Base-by-base conservation (phyloP, 2,888 invertebrate genomes). In the Tromatobia lineatoria region DNA sequence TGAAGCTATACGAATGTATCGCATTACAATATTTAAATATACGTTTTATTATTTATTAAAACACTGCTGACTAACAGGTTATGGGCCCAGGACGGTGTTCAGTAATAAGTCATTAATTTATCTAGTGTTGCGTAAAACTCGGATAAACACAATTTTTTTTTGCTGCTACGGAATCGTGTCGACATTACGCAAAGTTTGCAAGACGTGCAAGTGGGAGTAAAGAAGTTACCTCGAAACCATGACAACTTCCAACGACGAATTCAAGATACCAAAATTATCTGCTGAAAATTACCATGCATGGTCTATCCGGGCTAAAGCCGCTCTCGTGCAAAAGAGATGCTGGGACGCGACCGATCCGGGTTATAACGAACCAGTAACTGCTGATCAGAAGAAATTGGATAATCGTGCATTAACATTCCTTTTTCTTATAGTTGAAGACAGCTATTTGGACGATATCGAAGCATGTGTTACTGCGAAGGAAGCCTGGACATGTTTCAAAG, bases 381-480 rank as follows among this genome's bases (percentile, higher is more conserved):
- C 69, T 11, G 34, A 69, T 15, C 69, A 69, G 15, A 52, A 52
- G 18, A 69, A 52, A n/a, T 29, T 69, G n/a, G 18, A 69, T 29
- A 52, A 52, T 52, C 29, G 69, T 52, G 50, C 69, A 18, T 52
- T 69, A 29, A 69, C 69, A 0, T 69, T 69, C 29, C 69, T 52
- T 11, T 69, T 69, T 29, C 69, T 69, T 8, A 29, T 69, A n/a
- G 69, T 52, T 7, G 69, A 69, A n/a, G n/a, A n/a, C n/a, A 50
- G 50, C 10, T 69, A 50, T 47, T 3, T 52, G 7, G 69, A 69
- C 15, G 50, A 69, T 11, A 50, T 69, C 29, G 34, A 69, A 69
- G 69, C 50, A 42, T 42, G 11, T 23, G 42, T 23, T n/a, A 67
- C 67, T 15, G 47, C 67, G 23, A 67, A 67, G 25, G 67, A 67